Evolutionary conservation across 2,113 vertebrate species (phyloP), one percentile per base, ranked within the genome.

Genomic region (Spilogale gracilis): DNA sequence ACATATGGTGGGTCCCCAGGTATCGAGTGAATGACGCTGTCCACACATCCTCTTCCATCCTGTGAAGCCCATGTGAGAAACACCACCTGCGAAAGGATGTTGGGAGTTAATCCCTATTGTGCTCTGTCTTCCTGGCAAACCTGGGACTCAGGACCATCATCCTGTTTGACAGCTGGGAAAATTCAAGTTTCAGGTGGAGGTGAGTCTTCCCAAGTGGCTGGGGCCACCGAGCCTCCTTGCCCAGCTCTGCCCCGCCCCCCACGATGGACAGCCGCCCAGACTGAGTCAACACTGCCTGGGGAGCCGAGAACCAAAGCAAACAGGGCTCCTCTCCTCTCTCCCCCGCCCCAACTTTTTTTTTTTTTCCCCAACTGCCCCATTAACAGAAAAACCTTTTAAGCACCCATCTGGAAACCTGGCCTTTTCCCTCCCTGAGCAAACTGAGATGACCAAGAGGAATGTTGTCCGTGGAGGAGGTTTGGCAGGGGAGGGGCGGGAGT

Each of bases 361-460:
- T 45, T 1, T 65, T 95, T 63, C 65, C 87, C 96, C 89, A 95
- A 52, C 87, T 69, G 90, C 93, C 87, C 93, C 89, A 90, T 96
- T 91, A 97, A 96, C 96, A 97, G 96, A 93, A 96, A 97, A 95
- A 63, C 79, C 83, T 97, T 97, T 93, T 71, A 95, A 23, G 96
- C 2, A 0, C 45, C 83, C 92, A 79, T 94, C 86, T 89, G 96
- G 91, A 91, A 56, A 54, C 8, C 58, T 63, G 89, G 89, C 45
- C 56, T 32, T 63, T n/a, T 11, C 60, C 81, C 63, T 71, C 92
- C 94, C 86, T 79, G 30, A 86, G 94, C 79, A 97, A 89, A 89
- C 86, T 4, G 81, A 85, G 88, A 27, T 18, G 92, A 43, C 96
- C 65, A 2, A 12, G 89, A 79, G 89, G 89, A 69, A 58, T 61